A percentile compares a stretch with the other conserved stretches of the same genome.
Evolutionary conservation across 2,797 vertebrate genomes (phyloP).

Genomic region (Aulostomus chinensis): DNA sequence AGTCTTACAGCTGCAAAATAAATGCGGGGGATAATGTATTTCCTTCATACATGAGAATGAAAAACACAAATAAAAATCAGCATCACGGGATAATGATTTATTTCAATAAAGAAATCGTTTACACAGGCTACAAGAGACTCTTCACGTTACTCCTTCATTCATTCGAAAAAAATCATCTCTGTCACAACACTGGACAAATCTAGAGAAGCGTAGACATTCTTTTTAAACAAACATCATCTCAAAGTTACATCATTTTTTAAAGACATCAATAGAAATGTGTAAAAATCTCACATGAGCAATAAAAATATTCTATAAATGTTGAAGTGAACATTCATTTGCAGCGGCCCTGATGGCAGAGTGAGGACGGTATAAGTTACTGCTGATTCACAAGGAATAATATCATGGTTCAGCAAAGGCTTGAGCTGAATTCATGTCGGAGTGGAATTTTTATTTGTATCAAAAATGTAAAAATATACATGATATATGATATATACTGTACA

Average conservation of each 20-base stretch:
- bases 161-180: conserved; percentile 19
- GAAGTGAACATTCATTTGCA: conserved; percentile 28
- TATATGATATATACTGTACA: conserved; percentile 49
- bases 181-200: conserved; percentile 33
- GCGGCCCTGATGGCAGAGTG: conserved; percentile 6
- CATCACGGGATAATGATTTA: conserved; percentile 28
- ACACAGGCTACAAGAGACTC: conserved; percentile 45
- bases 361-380: conserved; percentile 37
- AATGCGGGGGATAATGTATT: neutral
- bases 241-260: conserved; percentile 25
- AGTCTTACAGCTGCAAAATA: no score
- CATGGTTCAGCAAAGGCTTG: conserved; percentile 6
- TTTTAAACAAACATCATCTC: conserved; percentile 29
- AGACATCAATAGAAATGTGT: conserved; percentile 41
- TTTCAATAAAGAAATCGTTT: conserved; percentile 56
- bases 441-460: conserved; percentile 29
- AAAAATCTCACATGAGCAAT: conserved; percentile 37
- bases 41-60: neutral
- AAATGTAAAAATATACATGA: conserved; percentile 52
- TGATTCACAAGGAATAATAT: conserved; percentile 53
- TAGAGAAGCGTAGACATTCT: conserved; percentile 28
- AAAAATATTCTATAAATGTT: conserved; percentile 29
- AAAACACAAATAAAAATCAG: no score
- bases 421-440: conserved; percentile 7
- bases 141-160: conserved; percentile 19